Percentiles rank a stretch among this genome's conserved stretches.
Evolutionary conservation across 2,888 invertebrate genomes (phyloP).

Genomic region (Aproaerema taeniolella): DNA sequence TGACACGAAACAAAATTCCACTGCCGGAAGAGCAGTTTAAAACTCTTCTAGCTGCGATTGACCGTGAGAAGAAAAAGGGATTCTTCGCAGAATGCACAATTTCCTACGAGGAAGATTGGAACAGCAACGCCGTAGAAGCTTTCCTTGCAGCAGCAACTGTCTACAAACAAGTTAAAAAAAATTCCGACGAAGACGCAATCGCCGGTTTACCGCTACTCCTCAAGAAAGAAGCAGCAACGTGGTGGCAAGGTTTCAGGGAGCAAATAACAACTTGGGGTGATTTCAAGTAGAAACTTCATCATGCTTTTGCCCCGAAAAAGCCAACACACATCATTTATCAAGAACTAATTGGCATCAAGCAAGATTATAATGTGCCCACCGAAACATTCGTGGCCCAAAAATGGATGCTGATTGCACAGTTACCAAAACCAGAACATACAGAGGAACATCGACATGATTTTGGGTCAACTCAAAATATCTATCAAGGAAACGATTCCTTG

Average conservation of each 20-base stretch:
- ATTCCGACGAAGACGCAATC: not conserved
- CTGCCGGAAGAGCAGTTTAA: no score
- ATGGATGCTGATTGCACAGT: not conserved
- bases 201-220: not conserved
- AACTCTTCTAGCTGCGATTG: no score
- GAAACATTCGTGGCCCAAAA: conserved; percentile 2
- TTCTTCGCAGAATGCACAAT: not conserved
- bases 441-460: not conserved
- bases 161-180: not conserved
- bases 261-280: not conserved
- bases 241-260: not conserved
- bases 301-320: not conserved
- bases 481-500: not conserved
- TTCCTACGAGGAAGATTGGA: not conserved
- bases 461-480: not conserved
- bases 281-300: not conserved
- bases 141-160: no score
- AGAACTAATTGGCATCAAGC: not conserved
- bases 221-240: not conserved
- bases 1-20: no score
- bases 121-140: no score
- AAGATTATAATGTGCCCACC: not conserved
- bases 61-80: no score
- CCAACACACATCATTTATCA: not conserved
- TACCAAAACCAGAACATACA: not conserved